These are phyloP conservation scores for Drosophila ambigua DNA, from an alignment of 1,140 invertebrate genomes.

Conservation along the genomic window DNA sequence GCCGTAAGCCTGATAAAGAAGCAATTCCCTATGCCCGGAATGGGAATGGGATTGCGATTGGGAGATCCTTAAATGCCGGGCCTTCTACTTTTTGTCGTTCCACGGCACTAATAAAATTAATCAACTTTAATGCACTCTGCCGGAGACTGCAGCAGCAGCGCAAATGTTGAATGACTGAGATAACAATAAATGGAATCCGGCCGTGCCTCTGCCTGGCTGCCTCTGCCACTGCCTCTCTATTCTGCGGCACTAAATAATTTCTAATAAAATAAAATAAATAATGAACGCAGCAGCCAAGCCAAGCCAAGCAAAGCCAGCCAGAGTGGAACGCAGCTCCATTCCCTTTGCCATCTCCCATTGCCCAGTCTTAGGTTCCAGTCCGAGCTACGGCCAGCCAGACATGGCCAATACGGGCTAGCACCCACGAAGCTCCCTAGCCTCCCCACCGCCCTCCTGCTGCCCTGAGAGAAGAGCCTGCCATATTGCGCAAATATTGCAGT, in stretches of 20 bases:
- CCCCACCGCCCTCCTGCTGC: background rate
- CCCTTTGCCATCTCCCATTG: background rate
- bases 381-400: constrained; percentile 24
- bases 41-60: too few relatives aligned
- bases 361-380: background rate
- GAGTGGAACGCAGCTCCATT: too few relatives aligned
- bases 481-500: constrained; percentile 82
- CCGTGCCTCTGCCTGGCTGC: constrained; percentile 13
- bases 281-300: constrained; percentile 61
- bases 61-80: constrained; percentile 35
- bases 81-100: constrained; percentile 14
- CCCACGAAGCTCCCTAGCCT: constrained; percentile 16
- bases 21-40: constrained; percentile 18
- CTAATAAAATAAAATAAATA: constrained; percentile 83
- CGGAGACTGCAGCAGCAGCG: constrained; percentile 11
- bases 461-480: constrained; percentile 34
- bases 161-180: constrained; percentile 73
- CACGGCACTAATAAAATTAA: constrained; percentile 71
- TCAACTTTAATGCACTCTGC: constrained; percentile 73
- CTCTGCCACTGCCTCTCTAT: too few relatives aligned
- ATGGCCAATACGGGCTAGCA: constrained; percentile 38
- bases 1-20: constrained; percentile 31
- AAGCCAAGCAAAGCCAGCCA: constrained; percentile 9
- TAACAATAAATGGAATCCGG: constrained; percentile 78
- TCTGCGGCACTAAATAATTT: constrained; percentile 77